Evolutionary conservation across 2,797 vertebrate species (phyloP), one percentile per base, ranked within the genome.

Genomic region (Chelon labrosus): DNA sequence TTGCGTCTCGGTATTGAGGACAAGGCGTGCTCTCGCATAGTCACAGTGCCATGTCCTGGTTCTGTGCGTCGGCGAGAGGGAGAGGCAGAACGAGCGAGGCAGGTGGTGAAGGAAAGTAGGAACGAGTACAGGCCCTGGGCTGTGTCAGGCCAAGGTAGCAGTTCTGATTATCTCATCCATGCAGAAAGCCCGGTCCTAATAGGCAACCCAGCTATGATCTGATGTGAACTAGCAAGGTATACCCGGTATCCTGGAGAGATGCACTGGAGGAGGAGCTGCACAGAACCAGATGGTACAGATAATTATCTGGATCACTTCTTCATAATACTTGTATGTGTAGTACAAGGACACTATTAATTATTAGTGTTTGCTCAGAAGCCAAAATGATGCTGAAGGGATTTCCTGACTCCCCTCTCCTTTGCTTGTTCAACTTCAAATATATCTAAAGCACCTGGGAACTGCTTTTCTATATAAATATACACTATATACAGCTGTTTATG

Each of bases 111-210:
- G 63, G 70, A 69, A 84, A 77, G 83, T 75, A 83, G 80, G 74
- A 87, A 89, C 72, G 75, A 89, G 81, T 78, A 85, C 89, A 85
- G 63, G 83, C 90, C 79, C 3, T 16, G 73, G 85, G 91, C 85
- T 70, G 79, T 86, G 90, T 92, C 90, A 91, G 86, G 64, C 79
- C 88, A 89, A 92, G 90, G 88, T 89, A 91, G 87, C 87, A 59
- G 79, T 65, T 85, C 64, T 7, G 79, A 91, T 90, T 85, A 89
- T 85, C 68, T 89, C 87, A 78, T 65, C 62, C 65, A 70, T 50
- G 73, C 84, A 85, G 77, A 72, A 81, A 73, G 82, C 77, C 35
- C 35, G 11, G 27, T 57, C 59, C 63, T 77, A 66, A 73, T 55
- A 67, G 70, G 71, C 65, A 53, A 73, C 68, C 35, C 3, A 65